Base-by-base conservation (phyloP, 2,888 invertebrate species). In the Agonopterix alstromeriana region DNA sequence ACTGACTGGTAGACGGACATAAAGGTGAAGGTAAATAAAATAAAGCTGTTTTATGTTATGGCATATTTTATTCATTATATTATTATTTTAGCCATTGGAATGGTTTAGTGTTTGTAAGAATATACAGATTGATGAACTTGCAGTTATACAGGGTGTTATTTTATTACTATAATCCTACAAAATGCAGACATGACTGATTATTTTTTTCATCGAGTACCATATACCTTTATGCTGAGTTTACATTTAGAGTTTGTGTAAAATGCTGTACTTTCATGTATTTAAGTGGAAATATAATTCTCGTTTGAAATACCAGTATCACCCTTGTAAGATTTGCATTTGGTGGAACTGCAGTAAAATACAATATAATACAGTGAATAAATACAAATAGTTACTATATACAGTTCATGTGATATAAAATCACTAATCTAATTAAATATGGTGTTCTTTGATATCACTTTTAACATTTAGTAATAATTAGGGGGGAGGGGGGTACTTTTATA, bases 1-100 rank as follows among this genome's bases (percentile, higher is more conserved):
- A 17, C 17, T 17, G 17, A 17, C 17, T 17, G 17, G 17, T 17
- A 17, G 17, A 3, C 17, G 17, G 17, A 17, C n/a, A 38, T 38
- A 38, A 10, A 38, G 10, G 10, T n/a, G 4, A 38, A 3, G 38
- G 10, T 10, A 43, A 43, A 27, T 27, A 43, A 43, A 43, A 17
- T 35, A 43, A 27, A 27, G 27, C 43, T 43, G 2, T 35, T 10
- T 43, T 35, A 43, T 43, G 60, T 57, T 68, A 77, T 77, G 77
- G 75, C 77, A 72, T 72, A 69, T 61, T 75, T 73, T 75, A 77
- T 74, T 76, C 58, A 58, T 42, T 10, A 43, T 64, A 69, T 66
- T 67, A 60, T 66, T 62, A 63, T 65, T 67, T 65, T 65, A 65
- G 62, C 63, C 60, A 70, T 60, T 58, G 61, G 54, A 56, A 27